These are phyloP conservation scores for Tiliacea aurago DNA, from an alignment of 2,888 invertebrate genomes.

Conservation along the genomic window DNA sequence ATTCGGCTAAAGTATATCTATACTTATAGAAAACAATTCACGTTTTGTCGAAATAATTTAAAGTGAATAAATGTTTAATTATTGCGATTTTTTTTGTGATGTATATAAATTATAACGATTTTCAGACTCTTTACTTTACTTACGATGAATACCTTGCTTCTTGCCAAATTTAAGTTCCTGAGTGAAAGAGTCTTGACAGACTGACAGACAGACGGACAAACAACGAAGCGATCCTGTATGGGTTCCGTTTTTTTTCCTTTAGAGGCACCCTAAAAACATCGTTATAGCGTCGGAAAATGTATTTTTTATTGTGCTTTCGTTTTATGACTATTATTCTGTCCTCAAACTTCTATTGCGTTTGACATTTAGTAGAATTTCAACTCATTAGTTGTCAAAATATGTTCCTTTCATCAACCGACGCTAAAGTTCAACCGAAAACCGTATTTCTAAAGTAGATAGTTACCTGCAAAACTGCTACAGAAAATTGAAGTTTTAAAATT, in stretches of 20 bases:
- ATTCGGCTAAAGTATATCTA: slow-evolving; percentile 42
- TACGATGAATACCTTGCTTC: too few relatives aligned
- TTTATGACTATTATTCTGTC: too few relatives aligned
- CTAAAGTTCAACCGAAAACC: background rate
- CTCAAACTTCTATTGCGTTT: background rate
- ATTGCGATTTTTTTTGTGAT: too few relatives aligned
- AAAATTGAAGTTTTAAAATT: slow-evolving; percentile 56
- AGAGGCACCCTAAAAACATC: background rate
- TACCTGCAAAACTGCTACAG: slow-evolving; percentile 9
- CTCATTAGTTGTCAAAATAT: background rate
- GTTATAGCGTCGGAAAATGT: too few relatives aligned
- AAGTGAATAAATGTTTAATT: slow-evolving; percentile 18
- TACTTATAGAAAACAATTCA: slow-evolving; percentile 43
- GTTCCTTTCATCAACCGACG: background rate
- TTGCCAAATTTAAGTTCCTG: too few relatives aligned
- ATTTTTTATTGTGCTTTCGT: background rate
- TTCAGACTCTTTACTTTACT: too few relatives aligned
- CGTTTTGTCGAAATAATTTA: slow-evolving; percentile 33
- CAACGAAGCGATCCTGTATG: too few relatives aligned
- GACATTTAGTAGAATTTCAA: background rate
- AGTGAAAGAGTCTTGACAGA: too few relatives aligned
- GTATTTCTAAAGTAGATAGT: background rate
- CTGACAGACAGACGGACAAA: too few relatives aligned
- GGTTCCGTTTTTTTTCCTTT: too few relatives aligned
- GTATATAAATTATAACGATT: too few relatives aligned